Conservation (phyloP, 2,113 vertebrate genomes). For the Myanophis thanlyinensis region DNA sequence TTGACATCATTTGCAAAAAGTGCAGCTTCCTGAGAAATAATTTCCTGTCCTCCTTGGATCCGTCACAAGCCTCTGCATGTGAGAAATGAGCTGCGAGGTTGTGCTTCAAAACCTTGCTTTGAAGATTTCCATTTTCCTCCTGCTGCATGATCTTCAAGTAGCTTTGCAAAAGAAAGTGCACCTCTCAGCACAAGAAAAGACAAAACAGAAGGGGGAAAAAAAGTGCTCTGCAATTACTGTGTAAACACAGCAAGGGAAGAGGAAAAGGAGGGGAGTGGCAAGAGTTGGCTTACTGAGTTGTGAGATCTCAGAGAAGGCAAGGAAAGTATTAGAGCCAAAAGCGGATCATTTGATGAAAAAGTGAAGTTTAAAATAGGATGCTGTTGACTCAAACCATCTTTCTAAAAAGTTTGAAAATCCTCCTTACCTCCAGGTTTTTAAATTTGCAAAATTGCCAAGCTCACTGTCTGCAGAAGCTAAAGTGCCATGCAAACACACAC, state of each 20-base stretch:
- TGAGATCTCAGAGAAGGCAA: not conserved
- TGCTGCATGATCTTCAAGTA: not conserved
- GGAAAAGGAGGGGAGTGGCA: not conserved
- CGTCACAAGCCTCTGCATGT: not conserved
- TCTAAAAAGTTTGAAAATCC: not conserved
- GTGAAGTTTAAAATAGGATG: not conserved
- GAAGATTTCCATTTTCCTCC: not conserved
- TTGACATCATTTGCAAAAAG: conserved; percentile 13
- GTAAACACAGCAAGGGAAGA: not conserved
- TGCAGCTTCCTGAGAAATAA: not conserved
- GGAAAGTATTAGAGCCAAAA: not conserved
- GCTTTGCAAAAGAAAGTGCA: not conserved
- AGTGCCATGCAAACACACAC: not conserved
- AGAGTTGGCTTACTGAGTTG: not conserved
- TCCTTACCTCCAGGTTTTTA: not conserved
- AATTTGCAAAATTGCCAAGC: not conserved
- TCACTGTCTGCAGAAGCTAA: not conserved
- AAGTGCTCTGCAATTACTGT: not conserved
- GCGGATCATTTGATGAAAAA: not conserved
- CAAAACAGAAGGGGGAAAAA: not conserved
- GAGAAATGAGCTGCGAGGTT: not conserved
- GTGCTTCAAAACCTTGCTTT: not conserved
- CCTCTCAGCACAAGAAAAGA: not conserved
- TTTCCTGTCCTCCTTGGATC: not conserved
- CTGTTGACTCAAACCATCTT: not conserved